phyloP scores from a whole-genome alignment of 1,140 invertebrate genomes.

The Psix sp. region DNA sequence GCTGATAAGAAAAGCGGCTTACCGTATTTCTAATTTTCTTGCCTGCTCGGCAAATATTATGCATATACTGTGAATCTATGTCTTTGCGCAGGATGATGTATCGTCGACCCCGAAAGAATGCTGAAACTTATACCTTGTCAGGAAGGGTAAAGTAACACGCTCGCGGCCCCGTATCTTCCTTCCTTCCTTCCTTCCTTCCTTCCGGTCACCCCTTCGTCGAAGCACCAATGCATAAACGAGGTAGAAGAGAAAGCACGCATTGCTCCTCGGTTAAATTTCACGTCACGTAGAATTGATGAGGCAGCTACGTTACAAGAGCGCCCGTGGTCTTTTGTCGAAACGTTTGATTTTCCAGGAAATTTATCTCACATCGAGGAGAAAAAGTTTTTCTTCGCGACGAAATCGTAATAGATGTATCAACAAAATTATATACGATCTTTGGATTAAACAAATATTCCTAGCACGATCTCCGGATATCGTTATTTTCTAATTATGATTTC shows the following conservation, averaged over 20 bases:
- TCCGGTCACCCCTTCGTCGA: constrained; percentile 54
- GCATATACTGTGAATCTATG: constrained; percentile 74
- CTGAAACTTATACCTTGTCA: constrained; percentile 67
- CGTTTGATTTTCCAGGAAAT: constrained; percentile 57
- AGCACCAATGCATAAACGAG: constrained; percentile 59
- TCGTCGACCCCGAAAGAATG: constrained; percentile 70
- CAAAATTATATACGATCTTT: constrained; percentile 9
- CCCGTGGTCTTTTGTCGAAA: constrained; percentile 49
- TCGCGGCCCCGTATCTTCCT: constrained; percentile 8
- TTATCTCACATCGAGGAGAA: constrained; percentile 46
- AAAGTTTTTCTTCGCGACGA: constrained; percentile 34
- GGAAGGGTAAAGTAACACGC: constrained; percentile 50
- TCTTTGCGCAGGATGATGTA: constrained; percentile 70
- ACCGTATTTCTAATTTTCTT: constrained; percentile 73
- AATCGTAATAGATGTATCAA: constrained; percentile 33
- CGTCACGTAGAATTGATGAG: constrained; percentile 55
- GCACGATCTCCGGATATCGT: too few relatives aligned
- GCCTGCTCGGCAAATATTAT: constrained; percentile 73
- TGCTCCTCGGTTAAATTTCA: constrained; percentile 59
- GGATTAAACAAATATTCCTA: too few relatives aligned
- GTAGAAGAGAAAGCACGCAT: constrained; percentile 42
- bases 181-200: constrained; percentile 33
- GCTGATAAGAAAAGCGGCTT: constrained; percentile 74
- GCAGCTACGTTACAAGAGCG: constrained; percentile 51
- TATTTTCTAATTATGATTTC: too few relatives aligned